Evolutionary conservation across 2,888 invertebrate genomes (phyloP).

Genomic region (Theodoxus fluviatilis): DNA sequence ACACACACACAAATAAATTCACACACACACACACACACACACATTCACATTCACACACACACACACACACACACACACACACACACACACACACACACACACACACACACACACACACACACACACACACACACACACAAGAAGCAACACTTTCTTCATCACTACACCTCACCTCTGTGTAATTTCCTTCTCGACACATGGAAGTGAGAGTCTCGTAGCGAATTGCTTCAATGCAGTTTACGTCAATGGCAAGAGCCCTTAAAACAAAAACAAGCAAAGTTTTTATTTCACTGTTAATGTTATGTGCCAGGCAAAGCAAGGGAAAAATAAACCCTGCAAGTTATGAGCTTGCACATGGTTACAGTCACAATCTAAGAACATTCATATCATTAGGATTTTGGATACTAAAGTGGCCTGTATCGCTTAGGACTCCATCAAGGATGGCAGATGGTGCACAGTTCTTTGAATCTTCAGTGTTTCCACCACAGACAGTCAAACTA

Average conservation of each 20-base stretch:
- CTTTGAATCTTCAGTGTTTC: too few species aligned
- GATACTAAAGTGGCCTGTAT: not conserved
- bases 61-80: not conserved
- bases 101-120: not conserved
- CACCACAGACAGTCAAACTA: too few species aligned
- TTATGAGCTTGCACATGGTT: too few species aligned
- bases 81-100: not conserved
- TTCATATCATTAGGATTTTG: too few species aligned
- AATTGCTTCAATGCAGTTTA: slow-evolving; percentile 78
- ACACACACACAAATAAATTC: too few species aligned
- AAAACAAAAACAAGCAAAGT: slow-evolving; percentile 22
- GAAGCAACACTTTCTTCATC: not conserved
- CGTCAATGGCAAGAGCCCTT: slow-evolving; percentile 76
- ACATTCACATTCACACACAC: not conserved
- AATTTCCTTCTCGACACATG: slow-evolving; percentile 80
- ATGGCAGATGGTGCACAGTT: too few species aligned
- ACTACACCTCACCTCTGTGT: slow-evolving; percentile 69
- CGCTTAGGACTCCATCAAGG: too few species aligned
- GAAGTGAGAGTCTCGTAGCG: slow-evolving; percentile 74
- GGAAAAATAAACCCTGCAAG: not conserved
- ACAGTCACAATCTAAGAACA: too few species aligned
- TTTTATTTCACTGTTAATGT: not conserved
- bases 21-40: too few species aligned
- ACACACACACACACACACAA: not conserved
- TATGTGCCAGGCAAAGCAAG: not conserved